Evolutionary conservation across 2,797 vertebrate genomes (phyloP).

Genomic region (Silurus aristotelis): DNA sequence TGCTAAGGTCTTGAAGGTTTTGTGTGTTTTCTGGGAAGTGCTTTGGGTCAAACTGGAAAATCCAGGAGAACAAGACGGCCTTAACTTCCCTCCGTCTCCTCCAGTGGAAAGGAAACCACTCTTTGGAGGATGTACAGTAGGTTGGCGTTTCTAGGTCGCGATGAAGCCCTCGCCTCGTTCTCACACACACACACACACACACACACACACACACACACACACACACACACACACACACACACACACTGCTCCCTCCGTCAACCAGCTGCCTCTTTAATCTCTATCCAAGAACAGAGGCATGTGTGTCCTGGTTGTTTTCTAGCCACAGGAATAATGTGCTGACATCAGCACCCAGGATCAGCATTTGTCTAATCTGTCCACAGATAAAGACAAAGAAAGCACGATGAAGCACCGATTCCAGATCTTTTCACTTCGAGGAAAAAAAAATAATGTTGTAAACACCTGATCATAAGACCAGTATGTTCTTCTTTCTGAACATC

Average conservation of each 20-base stretch:
- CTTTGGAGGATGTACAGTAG: conserved; percentile 43
- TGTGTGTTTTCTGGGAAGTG: conserved; percentile 13
- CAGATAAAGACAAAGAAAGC: background rate
- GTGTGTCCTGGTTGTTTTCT: conserved; percentile 53
- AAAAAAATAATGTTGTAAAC: too few species aligned
- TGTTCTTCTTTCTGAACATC: too few species aligned
- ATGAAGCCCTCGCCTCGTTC: conserved; percentile 16
- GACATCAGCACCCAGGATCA: conserved; percentile 16
- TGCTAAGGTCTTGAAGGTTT: background rate
- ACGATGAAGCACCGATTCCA: background rate
- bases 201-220: conserved; percentile 29
- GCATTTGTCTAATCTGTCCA: background rate
- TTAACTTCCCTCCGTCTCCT: background rate
- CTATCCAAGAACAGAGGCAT: conserved; percentile 52
- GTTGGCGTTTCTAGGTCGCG: conserved; percentile 72
- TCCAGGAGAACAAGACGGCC: background rate
- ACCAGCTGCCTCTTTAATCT: conserved; percentile 66
- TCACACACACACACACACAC: conserved; percentile 28
- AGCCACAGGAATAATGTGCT: conserved; percentile 26
- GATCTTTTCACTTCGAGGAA: background rate
- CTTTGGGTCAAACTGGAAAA: background rate
- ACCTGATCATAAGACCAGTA: too few species aligned
- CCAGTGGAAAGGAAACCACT: conserved; percentile 30
- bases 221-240: conserved; percentile 16
- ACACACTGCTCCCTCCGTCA: conserved; percentile 40